Evolutionary conservation across 35 echinoderm and acorn worm species (phyloP).

Genomic region (Apostichopus parvimensis): DNA sequence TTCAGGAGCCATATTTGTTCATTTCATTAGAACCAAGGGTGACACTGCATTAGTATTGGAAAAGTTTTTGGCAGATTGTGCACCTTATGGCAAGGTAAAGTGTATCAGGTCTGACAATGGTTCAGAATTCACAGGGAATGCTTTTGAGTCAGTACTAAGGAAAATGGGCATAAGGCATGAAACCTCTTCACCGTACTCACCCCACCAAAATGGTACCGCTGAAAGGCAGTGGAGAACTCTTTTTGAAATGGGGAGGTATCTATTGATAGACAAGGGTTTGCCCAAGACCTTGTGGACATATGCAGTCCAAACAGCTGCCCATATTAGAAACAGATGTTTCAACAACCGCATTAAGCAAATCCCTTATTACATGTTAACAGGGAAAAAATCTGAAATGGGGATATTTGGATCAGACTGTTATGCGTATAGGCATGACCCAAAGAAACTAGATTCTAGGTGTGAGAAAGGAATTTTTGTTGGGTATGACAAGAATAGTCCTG

Average conservation of each 20-base stretch:
- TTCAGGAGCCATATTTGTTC: conserved; percentile 59
- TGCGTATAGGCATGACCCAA: not conserved
- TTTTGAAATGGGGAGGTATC: conserved; percentile 62
- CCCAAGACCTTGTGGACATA: conserved; percentile 20
- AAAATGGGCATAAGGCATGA: conserved; percentile 49
- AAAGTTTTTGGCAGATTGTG: not conserved
- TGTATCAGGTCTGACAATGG: conserved; percentile 61
- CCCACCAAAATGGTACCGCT: conserved; percentile 61
- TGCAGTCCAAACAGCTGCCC: conserved; percentile 29
- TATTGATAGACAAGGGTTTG: conserved; percentile 30
- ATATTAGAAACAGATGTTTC: conserved; percentile 27
- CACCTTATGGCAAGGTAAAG: not conserved
- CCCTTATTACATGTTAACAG: conserved; percentile 15
- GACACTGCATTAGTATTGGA: not conserved
- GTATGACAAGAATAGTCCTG: not conserved
- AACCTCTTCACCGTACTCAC: conserved; percentile 31
- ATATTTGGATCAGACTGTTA: not conserved
- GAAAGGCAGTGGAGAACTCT: conserved; percentile 50
- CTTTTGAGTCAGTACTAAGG: conserved; percentile 38
- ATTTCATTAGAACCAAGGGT: not conserved
- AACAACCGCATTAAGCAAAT: conserved; percentile 15
- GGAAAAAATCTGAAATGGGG: conserved; percentile 9
- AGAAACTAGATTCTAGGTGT: conserved; percentile 30
- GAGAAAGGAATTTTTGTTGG: conserved; percentile 63
- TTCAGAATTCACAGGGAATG: conserved; percentile 30